Conservation (phyloP, 2,888 invertebrate species). For the Mythimna impura region DNA sequence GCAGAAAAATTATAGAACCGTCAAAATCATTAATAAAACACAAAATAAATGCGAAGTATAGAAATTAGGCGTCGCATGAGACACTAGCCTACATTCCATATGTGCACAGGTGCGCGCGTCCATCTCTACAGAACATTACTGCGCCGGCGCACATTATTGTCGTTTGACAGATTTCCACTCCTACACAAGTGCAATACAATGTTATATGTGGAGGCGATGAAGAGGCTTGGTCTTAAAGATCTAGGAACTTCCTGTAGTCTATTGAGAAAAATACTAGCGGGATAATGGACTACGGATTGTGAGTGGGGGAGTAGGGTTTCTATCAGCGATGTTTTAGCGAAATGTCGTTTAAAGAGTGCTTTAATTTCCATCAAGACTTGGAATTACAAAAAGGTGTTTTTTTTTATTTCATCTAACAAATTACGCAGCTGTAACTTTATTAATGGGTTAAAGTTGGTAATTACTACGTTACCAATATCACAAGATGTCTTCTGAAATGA, state of each 20-base stretch:
- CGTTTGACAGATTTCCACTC: conserved; percentile 57
- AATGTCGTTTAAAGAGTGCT: not conserved
- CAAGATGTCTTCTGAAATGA: conserved; percentile 42
- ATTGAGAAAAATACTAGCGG: not conserved
- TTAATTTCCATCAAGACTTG: not conserved
- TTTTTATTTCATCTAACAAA: too few relatives aligned
- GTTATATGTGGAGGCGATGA: conserved; percentile 2
- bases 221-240: not conserved
- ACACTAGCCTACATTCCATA: conserved; percentile 61
- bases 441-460: not conserved
- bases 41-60: conserved; percentile 34
- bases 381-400: too few relatives aligned
- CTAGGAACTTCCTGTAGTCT: not conserved
- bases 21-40: conserved; percentile 12
- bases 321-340: not conserved
- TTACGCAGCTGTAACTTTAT: not conserved
- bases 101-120: conserved; percentile 63
- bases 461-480: not conserved
- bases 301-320: too few relatives aligned
- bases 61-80: conserved; percentile 56
- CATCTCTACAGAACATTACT: conserved; percentile 50
- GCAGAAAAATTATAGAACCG: not conserved
- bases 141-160: conserved; percentile 44
- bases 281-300: too few relatives aligned
- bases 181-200: conserved; percentile 15